Base-by-base conservation (phyloP, 2,797 vertebrate genomes). In the Myoxocephalus aenaeus region DNA sequence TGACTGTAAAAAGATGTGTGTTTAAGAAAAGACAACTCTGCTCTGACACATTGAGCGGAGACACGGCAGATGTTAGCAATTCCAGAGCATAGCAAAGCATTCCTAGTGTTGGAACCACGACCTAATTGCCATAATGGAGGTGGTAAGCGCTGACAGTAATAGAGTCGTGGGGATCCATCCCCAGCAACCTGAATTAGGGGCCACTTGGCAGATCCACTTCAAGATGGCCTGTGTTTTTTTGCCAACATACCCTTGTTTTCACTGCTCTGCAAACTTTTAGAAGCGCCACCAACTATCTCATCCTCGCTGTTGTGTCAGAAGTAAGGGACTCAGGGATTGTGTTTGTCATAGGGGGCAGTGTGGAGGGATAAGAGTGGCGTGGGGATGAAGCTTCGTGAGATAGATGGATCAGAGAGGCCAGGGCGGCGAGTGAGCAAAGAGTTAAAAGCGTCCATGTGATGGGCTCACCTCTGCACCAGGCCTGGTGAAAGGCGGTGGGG, bases 31-130 rank as follows among this genome's bases (percentile, higher is more conserved):
- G 92, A 93, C 90, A 92, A 92, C 86, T 87, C 80, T 65, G 77
- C 85, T 79, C 89, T 82, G 89, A 93, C 92, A 94, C 92, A 90
- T 90, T 86, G 89, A 91, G 84, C 77, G 48, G 87, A 91, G 90
- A 91, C 76, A 51, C 42, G 83, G 90, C 95, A 96, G 92, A 95
- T 96, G 94, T 95, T 95, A 95, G 90, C 93, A 95, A 95, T 96
- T 95, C 89, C 66, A 76, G 51, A 72, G 84, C 81, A 87, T 87
- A 93, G 93, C 75, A 76, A 86, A 91, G 92, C 91, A 94, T 95
- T 94, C 93, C 92, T 87, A 92, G 91, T 90, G 92, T 92, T 94
- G 90, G 92, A 93, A 92, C 87, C 77, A 82, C 63, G 87, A 92
- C 87, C 85, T 94, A 95, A 95, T 95, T 95, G 93, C 93, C 88